These are phyloP conservation scores for Cynodonichthys magdalenae DNA, from an alignment of 2,797 vertebrate species.

Conservation along the genomic window DNA sequence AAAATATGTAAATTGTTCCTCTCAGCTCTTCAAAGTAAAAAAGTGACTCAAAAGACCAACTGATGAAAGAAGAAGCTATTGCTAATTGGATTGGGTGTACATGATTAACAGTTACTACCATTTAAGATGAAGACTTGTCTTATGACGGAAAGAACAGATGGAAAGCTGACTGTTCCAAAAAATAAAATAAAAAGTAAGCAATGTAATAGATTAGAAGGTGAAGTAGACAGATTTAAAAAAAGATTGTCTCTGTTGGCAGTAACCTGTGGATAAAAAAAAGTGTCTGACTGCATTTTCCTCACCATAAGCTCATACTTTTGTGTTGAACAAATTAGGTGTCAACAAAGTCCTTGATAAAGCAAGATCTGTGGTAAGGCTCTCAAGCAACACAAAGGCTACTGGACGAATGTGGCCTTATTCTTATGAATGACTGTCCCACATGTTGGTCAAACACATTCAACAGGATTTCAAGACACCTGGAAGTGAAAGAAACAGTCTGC, in stretches of 20 bases:
- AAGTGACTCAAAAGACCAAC: background rate
- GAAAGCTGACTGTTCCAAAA: constrained; percentile 30
- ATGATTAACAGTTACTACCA: constrained; percentile 26
- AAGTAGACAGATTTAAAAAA: background rate
- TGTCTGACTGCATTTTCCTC: constrained; percentile 39
- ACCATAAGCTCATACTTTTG: constrained; percentile 15
- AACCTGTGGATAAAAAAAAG: constrained; percentile 42
- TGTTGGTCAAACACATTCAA: constrained; percentile 13
- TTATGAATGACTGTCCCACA: constrained; percentile 2
- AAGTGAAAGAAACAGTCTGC: constrained; percentile 33
- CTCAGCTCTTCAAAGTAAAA: background rate
- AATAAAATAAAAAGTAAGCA: background rate
- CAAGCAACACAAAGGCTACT: background rate
- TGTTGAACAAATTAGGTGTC: background rate
- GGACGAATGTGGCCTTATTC: background rate
- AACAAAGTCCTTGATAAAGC: constrained; percentile 16
- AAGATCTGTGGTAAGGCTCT: background rate
- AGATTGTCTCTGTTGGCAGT: background rate
- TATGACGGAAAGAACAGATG: constrained; percentile 26
- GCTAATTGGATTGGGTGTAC: constrained; percentile 28
- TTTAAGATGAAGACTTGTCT: constrained; percentile 41
- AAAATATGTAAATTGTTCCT: no score
- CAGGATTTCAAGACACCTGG: constrained; percentile 35
- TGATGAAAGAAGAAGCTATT: constrained; percentile 9
- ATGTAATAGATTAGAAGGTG: background rate